phyloP scores from a whole-genome alignment of 1,140 invertebrate genomes.

The Nixonia krombeini region DNA sequence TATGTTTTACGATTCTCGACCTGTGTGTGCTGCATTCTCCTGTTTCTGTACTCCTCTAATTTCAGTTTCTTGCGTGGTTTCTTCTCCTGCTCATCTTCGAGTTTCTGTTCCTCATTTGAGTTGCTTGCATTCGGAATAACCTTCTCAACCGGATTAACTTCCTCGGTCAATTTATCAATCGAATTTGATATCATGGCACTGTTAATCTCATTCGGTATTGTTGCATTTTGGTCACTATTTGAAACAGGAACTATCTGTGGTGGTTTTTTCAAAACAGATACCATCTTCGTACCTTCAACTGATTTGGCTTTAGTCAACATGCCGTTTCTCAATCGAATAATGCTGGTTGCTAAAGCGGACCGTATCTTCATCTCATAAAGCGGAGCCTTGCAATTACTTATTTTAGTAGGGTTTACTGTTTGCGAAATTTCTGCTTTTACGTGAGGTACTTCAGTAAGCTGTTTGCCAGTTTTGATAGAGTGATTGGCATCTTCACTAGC shows the following conservation, averaged over 20 bases:
- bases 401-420: background rate
- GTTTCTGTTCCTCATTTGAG: no score
- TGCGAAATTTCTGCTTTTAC: no score
- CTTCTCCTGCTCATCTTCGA: constrained; percentile 55
- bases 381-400: no score
- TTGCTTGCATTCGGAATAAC: no score
- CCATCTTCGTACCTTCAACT: constrained; percentile 44
- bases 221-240: no score
- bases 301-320: constrained; percentile 50
- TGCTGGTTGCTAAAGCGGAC: constrained; percentile 55
- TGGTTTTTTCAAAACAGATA: constrained; percentile 65
- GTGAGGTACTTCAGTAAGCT: no score
- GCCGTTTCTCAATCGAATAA: constrained; percentile 47
- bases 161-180: no score
- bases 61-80: constrained; percentile 65
- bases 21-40: constrained; percentile 60
- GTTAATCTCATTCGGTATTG: no score
- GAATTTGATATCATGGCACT: no score
- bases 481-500: constrained; percentile 54
- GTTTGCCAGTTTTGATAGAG: background rate
- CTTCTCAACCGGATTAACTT: no score
- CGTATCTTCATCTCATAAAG: constrained; percentile 54
- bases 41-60: constrained; percentile 70
- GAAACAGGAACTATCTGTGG: background rate
- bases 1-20: no score